Evolutionary conservation across 2,797 vertebrate genomes (phyloP).

Genomic region (Channallabes apus): DNA sequence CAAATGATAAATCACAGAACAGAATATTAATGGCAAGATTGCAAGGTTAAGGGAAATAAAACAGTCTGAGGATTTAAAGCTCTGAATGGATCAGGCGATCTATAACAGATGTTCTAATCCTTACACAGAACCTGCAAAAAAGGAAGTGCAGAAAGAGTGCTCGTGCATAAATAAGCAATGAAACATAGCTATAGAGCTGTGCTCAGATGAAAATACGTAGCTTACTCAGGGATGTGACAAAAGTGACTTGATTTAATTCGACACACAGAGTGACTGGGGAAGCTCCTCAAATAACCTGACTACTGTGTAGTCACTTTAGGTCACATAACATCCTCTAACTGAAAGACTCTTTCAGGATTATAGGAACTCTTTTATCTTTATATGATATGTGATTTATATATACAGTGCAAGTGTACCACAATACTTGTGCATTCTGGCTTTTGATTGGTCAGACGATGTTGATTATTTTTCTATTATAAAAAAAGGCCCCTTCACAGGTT

Average conservation of each 20-base stretch:
- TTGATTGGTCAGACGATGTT: neutral
- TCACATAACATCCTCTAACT: neutral
- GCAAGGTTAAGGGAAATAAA: neutral
- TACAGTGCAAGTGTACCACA: neutral
- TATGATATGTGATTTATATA: neutral
- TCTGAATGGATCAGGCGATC: neutral
- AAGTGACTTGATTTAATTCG: neutral
- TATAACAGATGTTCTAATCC: neutral
- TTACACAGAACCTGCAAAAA: neutral
- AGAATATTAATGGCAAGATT: neutral
- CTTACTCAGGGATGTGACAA: constrained; percentile 26
- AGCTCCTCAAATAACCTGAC: constrained; percentile 15
- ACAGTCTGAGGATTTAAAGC: neutral
- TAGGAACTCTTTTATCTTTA: neutral
- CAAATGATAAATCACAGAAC: neutral
- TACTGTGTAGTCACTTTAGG: neutral
- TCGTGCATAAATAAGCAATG: constrained; percentile 31
- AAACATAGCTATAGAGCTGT: neutral
- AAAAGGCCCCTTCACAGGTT: neutral
- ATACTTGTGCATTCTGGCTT: neutral
- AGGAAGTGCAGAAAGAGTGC: neutral
- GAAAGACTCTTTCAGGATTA: neutral
- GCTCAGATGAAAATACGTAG: neutral
- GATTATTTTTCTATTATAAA: neutral
- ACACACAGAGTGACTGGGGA: neutral